Evolutionary conservation across 1,140 invertebrate species (phyloP).

Genomic region (Drosophila azteca): DNA sequence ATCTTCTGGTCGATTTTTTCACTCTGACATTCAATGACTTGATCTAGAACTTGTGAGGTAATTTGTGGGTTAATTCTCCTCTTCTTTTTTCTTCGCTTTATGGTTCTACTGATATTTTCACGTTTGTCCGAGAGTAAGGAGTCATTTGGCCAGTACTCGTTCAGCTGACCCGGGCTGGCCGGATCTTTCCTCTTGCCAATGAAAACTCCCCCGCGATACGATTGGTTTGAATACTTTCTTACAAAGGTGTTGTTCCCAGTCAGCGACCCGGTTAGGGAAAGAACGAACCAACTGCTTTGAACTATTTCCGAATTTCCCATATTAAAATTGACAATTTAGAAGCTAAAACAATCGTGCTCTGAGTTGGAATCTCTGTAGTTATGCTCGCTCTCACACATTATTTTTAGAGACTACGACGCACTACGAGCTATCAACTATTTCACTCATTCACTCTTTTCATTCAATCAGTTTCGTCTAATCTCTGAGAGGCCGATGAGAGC

Average conservation of each 20-base stretch:
- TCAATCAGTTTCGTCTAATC: conserved; percentile 5
- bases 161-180: no score
- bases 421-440: background rate
- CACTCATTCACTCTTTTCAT: background rate
- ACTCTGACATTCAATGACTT: no score
- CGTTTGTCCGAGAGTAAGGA: no score
- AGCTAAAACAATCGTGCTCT: background rate
- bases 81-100: background rate
- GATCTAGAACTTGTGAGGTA: background rate
- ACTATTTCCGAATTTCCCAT: background rate
- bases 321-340: conserved; percentile 27
- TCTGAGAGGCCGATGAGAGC: background rate
- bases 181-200: background rate
- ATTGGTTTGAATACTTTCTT: conserved; percentile 12
- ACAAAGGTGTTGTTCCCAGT: conserved; percentile 6
- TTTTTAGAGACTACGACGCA: no score
- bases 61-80: background rate
- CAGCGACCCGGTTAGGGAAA: conserved; percentile 18
- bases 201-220: background rate
- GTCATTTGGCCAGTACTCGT: no score
- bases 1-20: background rate
- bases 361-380: no score
- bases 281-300: conserved; percentile 18
- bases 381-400: no score
- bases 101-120: no score